Evolutionary conservation across 2,888 invertebrate species (phyloP), one percentile per base, ranked within the genome.

Genomic region (Drosophila maculinotata): DNA sequence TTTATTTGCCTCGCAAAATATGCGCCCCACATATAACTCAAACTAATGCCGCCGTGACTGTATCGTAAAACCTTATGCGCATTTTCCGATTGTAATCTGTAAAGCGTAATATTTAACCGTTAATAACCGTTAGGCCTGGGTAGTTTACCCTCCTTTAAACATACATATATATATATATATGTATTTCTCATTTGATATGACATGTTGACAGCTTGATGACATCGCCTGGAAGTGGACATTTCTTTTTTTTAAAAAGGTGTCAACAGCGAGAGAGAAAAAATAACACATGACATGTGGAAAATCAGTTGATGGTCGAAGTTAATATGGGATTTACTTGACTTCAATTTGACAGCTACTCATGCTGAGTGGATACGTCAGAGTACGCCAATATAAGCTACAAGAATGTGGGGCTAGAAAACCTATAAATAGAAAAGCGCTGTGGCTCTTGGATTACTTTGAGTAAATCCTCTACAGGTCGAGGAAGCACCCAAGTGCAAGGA

Each of bases 41-140:
- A 80, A 83, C 86, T 86, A 86, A 80, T 80, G 63, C 77, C 80
- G 9, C 25, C 38, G 48, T n/a, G n/a, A n/a, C n/a, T n/a, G n/a
- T 57, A 70, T 65, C 79, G 83, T 79, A 80, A 81, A 84, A 77
- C 75, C 84, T 71, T 75, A 77, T 80, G 84, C 75, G 71, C 69
- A 69, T 86, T 87, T 81, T 77, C 84, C 87, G 87, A 81, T 81
- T 87, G 84, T 84, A 81, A 81, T 81, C 81, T 81, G 60, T 76
- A 64, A 56, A 53, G 56, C 56, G 31, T 71, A 68, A 79, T 76
- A 63, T 58, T 68, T 78, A 45, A 60, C 36, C 60, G 59, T 59
- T 59, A 76, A 78, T 71, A 71, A 58, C 57, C 71, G 69, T 74
- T 58, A 47, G 51, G 33, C 45, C 36, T 23, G 26, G 41, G 41